These are phyloP conservation scores for Gallinago media DNA, from an alignment of 2,113 vertebrate species.

Conservation along the genomic window DNA sequence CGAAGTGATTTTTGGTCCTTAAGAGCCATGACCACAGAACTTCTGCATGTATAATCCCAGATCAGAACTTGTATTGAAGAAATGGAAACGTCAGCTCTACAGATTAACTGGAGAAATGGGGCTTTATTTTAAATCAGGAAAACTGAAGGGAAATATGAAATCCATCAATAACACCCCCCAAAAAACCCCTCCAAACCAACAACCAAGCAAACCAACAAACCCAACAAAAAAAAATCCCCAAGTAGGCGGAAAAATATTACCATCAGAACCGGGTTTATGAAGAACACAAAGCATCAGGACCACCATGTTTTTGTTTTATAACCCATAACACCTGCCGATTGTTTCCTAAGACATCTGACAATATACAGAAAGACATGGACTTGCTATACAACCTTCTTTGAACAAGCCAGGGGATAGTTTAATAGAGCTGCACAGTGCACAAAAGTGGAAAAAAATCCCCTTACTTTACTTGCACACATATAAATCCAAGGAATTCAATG, in stretches of 20 bases:
- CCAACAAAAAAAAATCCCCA: neutral
- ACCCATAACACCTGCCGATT: neutral
- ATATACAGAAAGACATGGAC: constrained; percentile 61
- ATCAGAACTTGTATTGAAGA: neutral
- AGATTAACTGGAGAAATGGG: neutral
- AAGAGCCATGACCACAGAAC: neutral
- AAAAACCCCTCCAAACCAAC: neutral
- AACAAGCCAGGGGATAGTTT: neutral
- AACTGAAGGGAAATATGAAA: neutral
- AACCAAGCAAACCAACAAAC: neutral
- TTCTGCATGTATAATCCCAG: neutral
- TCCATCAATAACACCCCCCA: fast-evolving
- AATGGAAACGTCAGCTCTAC: neutral
- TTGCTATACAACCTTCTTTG: constrained; percentile 22
- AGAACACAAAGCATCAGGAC: neutral
- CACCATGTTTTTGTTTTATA: neutral
- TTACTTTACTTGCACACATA: neutral
- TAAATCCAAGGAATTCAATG: neutral
- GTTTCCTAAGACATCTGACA: constrained; percentile 63
- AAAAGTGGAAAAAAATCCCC: neutral
- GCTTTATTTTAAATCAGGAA: neutral
- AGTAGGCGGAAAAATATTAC: neutral
- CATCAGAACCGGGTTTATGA: neutral
- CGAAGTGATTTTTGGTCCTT: neutral
- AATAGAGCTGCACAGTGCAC: neutral